These are phyloP conservation scores for Neotoxoptera formosana DNA, from an alignment of 1,140 invertebrate genomes.

Conservation along the genomic window DNA sequence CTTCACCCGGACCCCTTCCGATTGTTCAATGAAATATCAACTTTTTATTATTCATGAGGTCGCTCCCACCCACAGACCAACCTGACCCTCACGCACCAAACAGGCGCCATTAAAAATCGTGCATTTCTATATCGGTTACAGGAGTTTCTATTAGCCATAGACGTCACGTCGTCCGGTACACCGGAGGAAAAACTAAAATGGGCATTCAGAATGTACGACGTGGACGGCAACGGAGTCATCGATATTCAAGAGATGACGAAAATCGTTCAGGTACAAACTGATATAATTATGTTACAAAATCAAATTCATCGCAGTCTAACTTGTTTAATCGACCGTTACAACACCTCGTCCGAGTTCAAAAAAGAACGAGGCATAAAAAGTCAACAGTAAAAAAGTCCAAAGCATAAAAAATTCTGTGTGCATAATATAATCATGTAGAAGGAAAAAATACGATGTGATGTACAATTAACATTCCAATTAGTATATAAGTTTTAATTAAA, in stretches of 20 bases:
- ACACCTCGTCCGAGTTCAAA: too few relatives aligned
- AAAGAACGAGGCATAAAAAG: too few relatives aligned
- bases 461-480: too few relatives aligned
- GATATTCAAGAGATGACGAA: slow-evolving; percentile 96
- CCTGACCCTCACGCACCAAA: slow-evolving; percentile 41
- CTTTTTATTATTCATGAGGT: slow-evolving; percentile 11
- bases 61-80: background rate
- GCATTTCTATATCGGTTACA: slow-evolving; percentile 67
- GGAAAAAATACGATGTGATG: too few relatives aligned
- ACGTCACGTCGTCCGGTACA: slow-evolving; percentile 96
- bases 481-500: too few relatives aligned
- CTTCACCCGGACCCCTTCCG: slow-evolving; percentile 15
- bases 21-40: slow-evolving; percentile 42
- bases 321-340: background rate
- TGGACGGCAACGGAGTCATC: slow-evolving; percentile 99
- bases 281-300: background rate
- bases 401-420: too few relatives aligned
- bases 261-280: slow-evolving; percentile 81
- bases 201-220: slow-evolving; percentile 99
- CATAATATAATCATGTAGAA: too few relatives aligned
- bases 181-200: slow-evolving; percentile 98
- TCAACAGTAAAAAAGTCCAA: too few relatives aligned
- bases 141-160: slow-evolving; percentile 97
- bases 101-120: background rate
- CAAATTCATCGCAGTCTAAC: background rate